Conservation (phyloP, 2,797 vertebrate species). For the Coracias cyanogaster region DNA sequence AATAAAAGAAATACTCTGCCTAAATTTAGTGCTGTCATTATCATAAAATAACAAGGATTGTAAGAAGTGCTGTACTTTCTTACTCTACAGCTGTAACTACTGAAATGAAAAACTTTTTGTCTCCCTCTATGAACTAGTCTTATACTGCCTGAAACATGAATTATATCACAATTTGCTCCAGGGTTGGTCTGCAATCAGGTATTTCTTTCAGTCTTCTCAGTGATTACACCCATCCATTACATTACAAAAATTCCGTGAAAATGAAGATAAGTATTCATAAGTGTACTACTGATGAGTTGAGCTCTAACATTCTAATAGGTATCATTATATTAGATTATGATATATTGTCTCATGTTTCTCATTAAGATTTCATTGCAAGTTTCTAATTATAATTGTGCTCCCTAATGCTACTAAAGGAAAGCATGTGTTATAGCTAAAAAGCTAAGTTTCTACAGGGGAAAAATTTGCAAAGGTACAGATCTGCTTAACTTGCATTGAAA, state of each 20-base stretch:
- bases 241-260: conserved; percentile 45
- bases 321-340: conserved; percentile 68
- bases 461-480: neutral
- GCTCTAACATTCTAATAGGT: conserved; percentile 61
- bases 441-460: neutral
- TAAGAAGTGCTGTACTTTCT: neutral
- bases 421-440: neutral
- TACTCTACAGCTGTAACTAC: neutral
- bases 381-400: conserved; percentile 62
- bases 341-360: conserved; percentile 66
- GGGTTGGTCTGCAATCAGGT: conserved; percentile 52
- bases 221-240: conserved; percentile 65
- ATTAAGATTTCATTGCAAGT: conserved; percentile 62
- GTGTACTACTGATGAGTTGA: conserved; percentile 59
- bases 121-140: conserved; percentile 7
- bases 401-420: neutral
- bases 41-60: neutral
- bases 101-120: neutral
- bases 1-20: neutral
- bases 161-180: conserved; percentile 24
- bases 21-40: neutral
- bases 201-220: conserved; percentile 38
- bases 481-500: conserved; percentile 12
- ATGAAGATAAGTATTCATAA: conserved; percentile 52
- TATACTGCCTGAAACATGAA: conserved; percentile 15